Base-by-base conservation (phyloP, 2,797 vertebrate genomes). In the Scarus forsteni region DNA sequence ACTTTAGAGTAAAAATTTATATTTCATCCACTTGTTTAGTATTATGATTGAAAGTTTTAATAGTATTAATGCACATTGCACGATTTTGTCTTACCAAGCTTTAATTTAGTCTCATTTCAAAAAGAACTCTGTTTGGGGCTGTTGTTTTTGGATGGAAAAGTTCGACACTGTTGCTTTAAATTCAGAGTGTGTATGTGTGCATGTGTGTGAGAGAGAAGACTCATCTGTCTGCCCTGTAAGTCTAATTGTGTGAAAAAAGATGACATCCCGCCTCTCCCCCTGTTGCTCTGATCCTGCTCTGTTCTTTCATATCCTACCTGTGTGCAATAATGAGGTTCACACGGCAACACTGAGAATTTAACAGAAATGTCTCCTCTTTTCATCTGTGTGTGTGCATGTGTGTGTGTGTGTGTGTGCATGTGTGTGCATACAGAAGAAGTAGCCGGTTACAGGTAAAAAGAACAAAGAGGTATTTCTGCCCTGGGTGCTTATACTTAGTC, bases 311-410 rank as follows among this genome's bases (percentile, higher is more conserved):
- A 62, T 78, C 61, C 72, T 77, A 76, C 79, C 68, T 70, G 57
- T 54, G 59, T 49, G 67, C 76, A 54, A 58, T 86, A 85, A 89
- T 85, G 85, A 87, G 77, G 72, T 80, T 84, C 74, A 61, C 78
- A 49, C 6, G 27, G 77, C 49, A 73, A 75, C 69, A 59, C 55
- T 8, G 35, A 66, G 52, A 73, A 76, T 77, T 74, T 73, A 81
- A 61, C 40, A 54, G 40, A 53, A 73, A 83, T 71, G 40, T 68
- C 45, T 77, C 8, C 6, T 42, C 65, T 80, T 27, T 80, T 79
- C 55, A 69, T 78, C 51, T 54, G 43, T 60, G 48, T 54, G 43
- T 60, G 48, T 6, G 59, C 10, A 15, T 54, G 54, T 40, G 52
- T 27, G 16, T 7, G 52, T 39, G 2, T 50, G 35, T 27, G 8